These are phyloP conservation scores for Phylloscopus trochiloides DNA, from an alignment of 2,113 vertebrate genomes.

Conservation along the genomic window DNA sequence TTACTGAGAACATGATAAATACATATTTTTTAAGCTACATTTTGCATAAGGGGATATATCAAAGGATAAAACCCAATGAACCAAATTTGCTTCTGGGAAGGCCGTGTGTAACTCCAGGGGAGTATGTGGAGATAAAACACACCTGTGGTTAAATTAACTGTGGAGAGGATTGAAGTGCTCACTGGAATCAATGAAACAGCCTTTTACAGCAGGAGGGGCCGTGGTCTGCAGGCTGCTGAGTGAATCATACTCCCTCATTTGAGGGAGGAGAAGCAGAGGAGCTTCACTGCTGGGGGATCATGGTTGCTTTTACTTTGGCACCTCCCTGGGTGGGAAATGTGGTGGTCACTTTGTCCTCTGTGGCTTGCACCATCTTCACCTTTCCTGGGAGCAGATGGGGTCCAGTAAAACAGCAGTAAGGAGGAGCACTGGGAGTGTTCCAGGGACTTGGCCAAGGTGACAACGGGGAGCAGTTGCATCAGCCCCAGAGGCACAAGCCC, in stretches of 20 bases:
- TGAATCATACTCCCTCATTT: neutral
- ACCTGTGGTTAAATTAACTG: slow-evolving; percentile 15
- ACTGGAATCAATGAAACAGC: neutral
- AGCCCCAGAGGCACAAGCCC: neutral
- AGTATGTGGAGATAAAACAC: neutral
- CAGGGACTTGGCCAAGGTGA: neutral
- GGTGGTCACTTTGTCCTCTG: neutral
- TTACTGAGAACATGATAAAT: neutral
- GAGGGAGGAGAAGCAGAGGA: neutral
- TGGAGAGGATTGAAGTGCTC: neutral
- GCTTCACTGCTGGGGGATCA: neutral
- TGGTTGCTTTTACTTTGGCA: neutral
- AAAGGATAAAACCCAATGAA: neutral
- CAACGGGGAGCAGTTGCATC: neutral
- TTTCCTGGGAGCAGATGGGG: too few relatives aligned
- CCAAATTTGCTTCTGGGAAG: neutral
- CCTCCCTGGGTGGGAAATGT: neutral
- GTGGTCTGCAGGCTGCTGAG: neutral
- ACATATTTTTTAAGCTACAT: neutral
- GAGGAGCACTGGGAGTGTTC: neutral
- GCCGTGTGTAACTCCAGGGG: neutral
- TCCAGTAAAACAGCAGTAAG: neutral
- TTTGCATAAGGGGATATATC: slow-evolving; percentile 5
- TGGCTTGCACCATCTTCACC: neutral
- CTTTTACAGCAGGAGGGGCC: neutral